These are phyloP conservation scores for Cantharis rustica DNA, from an alignment of 2,888 invertebrate genomes.

Conservation along the genomic window DNA sequence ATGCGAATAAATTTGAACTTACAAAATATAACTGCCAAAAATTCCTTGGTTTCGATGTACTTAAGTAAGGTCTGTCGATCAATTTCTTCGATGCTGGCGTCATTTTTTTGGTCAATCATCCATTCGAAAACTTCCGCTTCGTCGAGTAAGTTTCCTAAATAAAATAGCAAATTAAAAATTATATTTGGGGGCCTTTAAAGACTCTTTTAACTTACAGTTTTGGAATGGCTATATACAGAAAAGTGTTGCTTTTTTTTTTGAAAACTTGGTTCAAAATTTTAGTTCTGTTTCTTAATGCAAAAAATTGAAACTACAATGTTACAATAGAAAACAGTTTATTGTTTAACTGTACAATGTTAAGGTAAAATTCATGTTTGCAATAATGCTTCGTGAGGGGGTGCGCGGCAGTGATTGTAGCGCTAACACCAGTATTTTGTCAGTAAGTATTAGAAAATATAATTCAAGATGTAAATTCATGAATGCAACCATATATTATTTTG, in stretches of 20 bases:
- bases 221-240: conserved; percentile 48
- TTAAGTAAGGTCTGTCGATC: conserved; percentile 80
- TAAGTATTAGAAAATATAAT: conserved; percentile 21
- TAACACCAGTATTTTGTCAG: conserved; percentile 33
- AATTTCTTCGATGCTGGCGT: conserved; percentile 89
- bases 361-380: background rate
- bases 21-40: conserved; percentile 91
- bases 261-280: background rate
- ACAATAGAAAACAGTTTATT: conserved; percentile 51
- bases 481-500: conserved; percentile 35
- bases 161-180: conserved; percentile 5
- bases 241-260: conserved; percentile 1
- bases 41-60: conserved; percentile 88
- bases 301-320: conserved; percentile 39
- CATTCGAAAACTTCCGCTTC: conserved; percentile 85
- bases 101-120: conserved; percentile 90
- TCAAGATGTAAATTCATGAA: conserved; percentile 35
- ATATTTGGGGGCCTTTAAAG: background rate
- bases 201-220: conserved; percentile 20
- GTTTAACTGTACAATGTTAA: conserved; percentile 30
- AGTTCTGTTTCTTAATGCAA: conserved; percentile 1
- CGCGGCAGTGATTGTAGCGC: conserved; percentile 45
- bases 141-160: conserved; percentile 71
- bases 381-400: conserved; percentile 37
- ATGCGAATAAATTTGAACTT: conserved; percentile 60